Base-by-base conservation (phyloP, 2,888 invertebrate species). In the Pollenia labialis region DNA sequence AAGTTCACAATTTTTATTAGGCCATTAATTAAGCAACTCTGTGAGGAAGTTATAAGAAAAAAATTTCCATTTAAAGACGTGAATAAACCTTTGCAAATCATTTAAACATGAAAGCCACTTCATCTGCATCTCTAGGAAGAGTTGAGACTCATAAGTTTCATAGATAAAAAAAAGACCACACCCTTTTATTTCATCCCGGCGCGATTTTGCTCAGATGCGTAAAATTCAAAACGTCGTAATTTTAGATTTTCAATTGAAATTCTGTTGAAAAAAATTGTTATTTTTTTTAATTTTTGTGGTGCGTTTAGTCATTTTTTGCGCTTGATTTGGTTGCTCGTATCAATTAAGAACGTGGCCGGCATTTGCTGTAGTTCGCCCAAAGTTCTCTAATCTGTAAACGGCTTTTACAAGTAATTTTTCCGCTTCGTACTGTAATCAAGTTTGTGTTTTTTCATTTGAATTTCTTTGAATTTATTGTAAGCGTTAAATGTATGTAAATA, bases 331-430 rank as follows among this genome's bases (percentile, higher is more conserved):
- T 91, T 92, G 32, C 32, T 32, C 6, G 4, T 32, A 91, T 92
- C 91, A 91, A 91, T 90, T 91, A 90, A 89, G 91, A 92, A 91
- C 91, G 91, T 91, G 91, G 90, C 90, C 90, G 91, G 91, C 91
- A 91, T 91, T 87, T 68, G 64, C 40, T 71, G 75, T 68, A 16
- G 52, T 46, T 42, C 75, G 44, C 40, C 75, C 10, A 42, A 54
- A 76, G 64, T 42, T 58, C 68, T 81, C 14, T 75, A 74, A 79
- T 66, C 74, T 58, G 44, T 11, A 32, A 48, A 32, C 18, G 50
- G n/a, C 23, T 74, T 56, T 16, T 48, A 69, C 58, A 10, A 69
- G 42, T 32, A 1, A 44, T 52, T 69, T 60, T 58, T 75, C 60
- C 71, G 80, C 64, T 54, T 81, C 60, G 68, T 54, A 66, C 68